Evolutionary conservation across 2,888 invertebrate species (phyloP), one percentile per base, ranked within the genome.

Genomic region (Meta bourneti): DNA sequence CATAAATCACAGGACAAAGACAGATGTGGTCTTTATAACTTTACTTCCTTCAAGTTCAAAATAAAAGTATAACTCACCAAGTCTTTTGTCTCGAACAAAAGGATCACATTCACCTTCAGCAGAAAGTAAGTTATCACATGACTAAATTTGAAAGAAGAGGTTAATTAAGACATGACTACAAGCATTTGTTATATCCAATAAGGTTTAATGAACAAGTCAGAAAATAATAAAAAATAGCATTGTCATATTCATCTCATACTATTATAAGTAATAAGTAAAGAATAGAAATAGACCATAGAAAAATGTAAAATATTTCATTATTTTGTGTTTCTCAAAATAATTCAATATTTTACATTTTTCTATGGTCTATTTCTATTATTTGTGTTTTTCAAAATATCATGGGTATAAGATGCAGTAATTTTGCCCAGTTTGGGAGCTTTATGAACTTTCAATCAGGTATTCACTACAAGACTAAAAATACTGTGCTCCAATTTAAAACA

Each of bases 51-150:
- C 34, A 34, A 34, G 34, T 34, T 34, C n/a, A n/a, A 81, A 70
- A 48, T 69, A 52, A 87, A 72, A 19, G 8, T 77, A n/a, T 79
- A 77, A 61, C 90, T 75, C 54, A 89, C 91, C 85, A 51, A 90
- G 80, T 77, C 90, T 81, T 88, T 90, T 93, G 20, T 93, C 93
- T 90, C 89, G 82, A 49, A 82, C 85, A 90, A 92, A 92, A 70
- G 90, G 79, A 84, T 93, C 93, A 87, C 91, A 91, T 88, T 93
- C 93, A 74, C 89, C 82, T 77, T 91, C 90, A 75, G 87, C 82
- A 49, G 90, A 81, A 7, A 94, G 92, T 82, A 95, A 92, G 87
- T 95, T 95, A 93, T 95, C 95, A 94, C 94, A 95, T 7, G 95
- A 95, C 94, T 95, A 94, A n/a, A 94, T 34, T 34, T 94, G 82